phyloP scores from a whole-genome alignment of 2,113 vertebrate genomes.

The Microcebus jonahi region DNA sequence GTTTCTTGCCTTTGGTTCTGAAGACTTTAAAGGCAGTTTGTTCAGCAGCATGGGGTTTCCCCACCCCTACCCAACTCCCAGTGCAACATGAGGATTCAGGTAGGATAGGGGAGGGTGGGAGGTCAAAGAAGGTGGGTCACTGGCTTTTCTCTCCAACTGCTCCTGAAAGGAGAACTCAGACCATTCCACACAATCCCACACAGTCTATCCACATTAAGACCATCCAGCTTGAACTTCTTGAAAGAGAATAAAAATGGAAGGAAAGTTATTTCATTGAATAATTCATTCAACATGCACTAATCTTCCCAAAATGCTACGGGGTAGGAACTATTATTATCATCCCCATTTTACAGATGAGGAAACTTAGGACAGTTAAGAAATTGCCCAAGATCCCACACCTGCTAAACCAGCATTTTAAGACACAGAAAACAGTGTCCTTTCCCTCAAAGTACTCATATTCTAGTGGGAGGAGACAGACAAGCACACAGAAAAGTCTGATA shows the following conservation, averaged over 20 bases:
- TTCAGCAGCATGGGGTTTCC: constrained; percentile 39
- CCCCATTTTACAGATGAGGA: constrained; percentile 47
- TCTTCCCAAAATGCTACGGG: background rate
- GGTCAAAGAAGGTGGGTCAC: background rate
- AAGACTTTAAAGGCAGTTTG: constrained; percentile 44
- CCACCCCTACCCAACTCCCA: background rate
- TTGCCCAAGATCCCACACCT: background rate
- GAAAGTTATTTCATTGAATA: background rate
- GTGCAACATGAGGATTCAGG: background rate
- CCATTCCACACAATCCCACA: background rate
- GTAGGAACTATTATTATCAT: background rate
- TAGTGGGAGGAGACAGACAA: background rate
- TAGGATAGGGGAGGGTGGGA: background rate
- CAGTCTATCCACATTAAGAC: background rate
- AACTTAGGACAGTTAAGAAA: background rate
- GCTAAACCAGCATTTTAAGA: background rate
- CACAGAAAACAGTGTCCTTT: background rate
- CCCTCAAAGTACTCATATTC: background rate
- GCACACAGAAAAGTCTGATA: background rate
- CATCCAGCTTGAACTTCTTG: background rate
- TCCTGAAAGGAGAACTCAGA: background rate
- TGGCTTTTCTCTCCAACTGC: background rate
- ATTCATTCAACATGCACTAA: background rate
- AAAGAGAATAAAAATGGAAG: background rate
- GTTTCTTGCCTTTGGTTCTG: constrained; percentile 82